Conservation (phyloP, 2,797 vertebrate genomes). For the Clarias laeviceps region DNA sequence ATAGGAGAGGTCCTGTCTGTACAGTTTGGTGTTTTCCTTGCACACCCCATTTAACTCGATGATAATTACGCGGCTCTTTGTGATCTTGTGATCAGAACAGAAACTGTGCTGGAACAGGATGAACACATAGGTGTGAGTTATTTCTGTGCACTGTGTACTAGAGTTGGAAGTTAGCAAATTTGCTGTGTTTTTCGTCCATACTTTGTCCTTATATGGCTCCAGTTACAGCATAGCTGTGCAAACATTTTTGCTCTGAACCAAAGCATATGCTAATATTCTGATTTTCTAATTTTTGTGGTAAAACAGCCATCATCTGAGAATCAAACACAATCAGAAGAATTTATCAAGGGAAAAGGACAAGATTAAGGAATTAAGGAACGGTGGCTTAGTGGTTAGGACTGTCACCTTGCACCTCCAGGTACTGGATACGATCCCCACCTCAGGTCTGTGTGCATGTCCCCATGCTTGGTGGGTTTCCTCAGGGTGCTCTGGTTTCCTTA, state of each 20-base stretch:
- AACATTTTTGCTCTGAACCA: background rate
- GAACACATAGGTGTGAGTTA: background rate
- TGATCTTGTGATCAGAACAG: conserved; percentile 8
- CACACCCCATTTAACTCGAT: background rate
- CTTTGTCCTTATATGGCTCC: background rate
- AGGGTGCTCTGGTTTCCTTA: too few relatives aligned
- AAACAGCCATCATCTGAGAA: background rate
- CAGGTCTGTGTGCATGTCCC: too few relatives aligned
- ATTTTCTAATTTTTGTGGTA: background rate
- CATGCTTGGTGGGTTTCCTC: too few relatives aligned
- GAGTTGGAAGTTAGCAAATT: background rate
- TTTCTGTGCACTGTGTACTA: background rate
- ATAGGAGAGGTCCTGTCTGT: background rate
- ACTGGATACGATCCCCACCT: too few relatives aligned
- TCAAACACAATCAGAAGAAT: too few relatives aligned
- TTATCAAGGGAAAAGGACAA: too few relatives aligned
- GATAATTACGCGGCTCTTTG: background rate
- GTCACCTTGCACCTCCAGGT: too few relatives aligned
- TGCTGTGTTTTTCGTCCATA: background rate
- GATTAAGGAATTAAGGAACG: too few relatives aligned
- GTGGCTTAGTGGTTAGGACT: too few relatives aligned
- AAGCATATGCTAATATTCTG: background rate
- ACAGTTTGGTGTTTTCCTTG: background rate
- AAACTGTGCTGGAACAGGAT: background rate
- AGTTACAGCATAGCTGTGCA: background rate